Evolutionary conservation across 2,113 vertebrate species (phyloP).

Genomic region (Anarhynchus alexandrinus): DNA sequence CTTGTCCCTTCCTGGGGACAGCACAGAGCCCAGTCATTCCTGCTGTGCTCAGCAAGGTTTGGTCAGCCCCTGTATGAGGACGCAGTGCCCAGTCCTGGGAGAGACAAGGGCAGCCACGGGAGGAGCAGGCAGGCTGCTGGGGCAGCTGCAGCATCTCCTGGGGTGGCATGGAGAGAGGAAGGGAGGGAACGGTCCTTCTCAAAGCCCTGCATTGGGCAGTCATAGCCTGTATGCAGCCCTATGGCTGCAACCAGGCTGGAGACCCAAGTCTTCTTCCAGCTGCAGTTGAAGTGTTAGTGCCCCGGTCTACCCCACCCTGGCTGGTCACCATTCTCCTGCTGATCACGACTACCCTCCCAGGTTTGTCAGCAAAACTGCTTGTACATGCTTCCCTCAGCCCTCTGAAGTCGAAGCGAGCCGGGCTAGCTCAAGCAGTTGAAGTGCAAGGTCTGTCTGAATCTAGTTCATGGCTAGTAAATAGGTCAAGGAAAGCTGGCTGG

Average conservation of each 20-base stretch:
- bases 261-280: background rate
- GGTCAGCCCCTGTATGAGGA: background rate
- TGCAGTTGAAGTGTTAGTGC: background rate
- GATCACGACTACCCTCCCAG: background rate
- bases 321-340: background rate
- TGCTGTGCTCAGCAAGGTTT: background rate
- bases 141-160: background rate
- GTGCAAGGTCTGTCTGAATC: background rate
- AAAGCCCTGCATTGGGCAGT: background rate
- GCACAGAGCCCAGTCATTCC: background rate
- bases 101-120: background rate
- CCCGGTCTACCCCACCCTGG: background rate
- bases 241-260: background rate
- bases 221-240: background rate
- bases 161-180: background rate
- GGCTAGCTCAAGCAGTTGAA: background rate
- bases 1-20: background rate
- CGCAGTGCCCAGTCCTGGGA: background rate
- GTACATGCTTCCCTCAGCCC: rapidly evolving
- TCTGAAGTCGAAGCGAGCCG: rapidly evolving
- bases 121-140: background rate
- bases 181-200: background rate
- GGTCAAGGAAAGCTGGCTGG: background rate
- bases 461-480: background rate
- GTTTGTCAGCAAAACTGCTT: background rate